Evolutionary conservation across 2,113 vertebrate species (phyloP).

Genomic region (Progne subis): DNA sequence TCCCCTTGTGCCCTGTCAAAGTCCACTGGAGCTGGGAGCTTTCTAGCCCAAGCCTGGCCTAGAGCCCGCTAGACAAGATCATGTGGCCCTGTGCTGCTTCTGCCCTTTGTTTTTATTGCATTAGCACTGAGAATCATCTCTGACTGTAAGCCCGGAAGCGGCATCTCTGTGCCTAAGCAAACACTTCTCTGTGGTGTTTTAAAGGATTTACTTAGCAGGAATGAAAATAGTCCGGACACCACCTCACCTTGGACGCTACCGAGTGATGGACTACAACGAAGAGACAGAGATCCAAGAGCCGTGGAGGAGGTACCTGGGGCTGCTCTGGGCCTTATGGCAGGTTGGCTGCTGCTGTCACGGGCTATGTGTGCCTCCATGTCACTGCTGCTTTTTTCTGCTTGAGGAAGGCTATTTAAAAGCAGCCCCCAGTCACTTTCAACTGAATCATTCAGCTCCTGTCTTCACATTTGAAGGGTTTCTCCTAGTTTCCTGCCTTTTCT

Average conservation of each 20-base stretch:
- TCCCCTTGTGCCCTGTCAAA: background rate
- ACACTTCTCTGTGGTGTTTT: background rate
- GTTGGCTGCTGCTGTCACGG: background rate
- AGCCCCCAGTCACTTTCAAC: background rate
- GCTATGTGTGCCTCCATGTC: no score
- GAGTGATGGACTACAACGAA: constrained; percentile 45
- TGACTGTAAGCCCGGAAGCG: background rate
- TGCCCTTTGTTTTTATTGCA: background rate
- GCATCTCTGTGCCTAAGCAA: background rate
- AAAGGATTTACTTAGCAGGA: constrained; percentile 68
- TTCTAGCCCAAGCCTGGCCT: background rate
- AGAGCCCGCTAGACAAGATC: background rate
- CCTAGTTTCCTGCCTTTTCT: background rate
- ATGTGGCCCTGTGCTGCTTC: background rate
- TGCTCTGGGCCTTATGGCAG: background rate
- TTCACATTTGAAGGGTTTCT: background rate
- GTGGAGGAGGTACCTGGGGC: constrained; percentile 44
- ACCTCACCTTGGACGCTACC: constrained; percentile 65
- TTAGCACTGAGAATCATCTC: background rate
- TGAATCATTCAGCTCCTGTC: background rate
- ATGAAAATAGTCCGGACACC: constrained; percentile 66
- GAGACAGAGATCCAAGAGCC: background rate
- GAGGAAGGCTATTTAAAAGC: background rate
- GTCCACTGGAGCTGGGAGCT: background rate
- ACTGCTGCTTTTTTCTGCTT: background rate